These are phyloP conservation scores for Arrhamphus sclerolepis DNA, from an alignment of 2,797 vertebrate species.

Conservation along the genomic window DNA sequence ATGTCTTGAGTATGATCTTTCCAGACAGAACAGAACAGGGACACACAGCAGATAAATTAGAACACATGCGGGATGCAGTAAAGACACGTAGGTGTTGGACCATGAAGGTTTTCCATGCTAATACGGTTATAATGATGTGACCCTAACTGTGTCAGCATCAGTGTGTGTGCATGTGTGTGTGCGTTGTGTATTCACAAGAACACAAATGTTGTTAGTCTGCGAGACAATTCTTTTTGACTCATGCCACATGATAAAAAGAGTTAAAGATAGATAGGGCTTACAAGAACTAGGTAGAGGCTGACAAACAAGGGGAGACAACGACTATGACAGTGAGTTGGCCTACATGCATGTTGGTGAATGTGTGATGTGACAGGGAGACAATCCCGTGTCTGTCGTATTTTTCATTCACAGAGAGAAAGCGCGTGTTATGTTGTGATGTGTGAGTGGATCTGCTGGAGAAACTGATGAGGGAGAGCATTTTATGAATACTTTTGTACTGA, in stretches of 20 bases:
- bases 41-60: slow-evolving; percentile 31
- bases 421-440: slow-evolving; percentile 9
- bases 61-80: slow-evolving; percentile 27
- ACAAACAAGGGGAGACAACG: slow-evolving; percentile 51
- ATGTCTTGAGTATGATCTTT: slow-evolving; percentile 40
- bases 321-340: slow-evolving; percentile 58
- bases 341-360: slow-evolving; percentile 49
- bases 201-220: slow-evolving; percentile 41
- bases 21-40: slow-evolving; percentile 20
- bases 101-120: slow-evolving; percentile 67
- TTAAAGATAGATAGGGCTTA: slow-evolving; percentile 53
- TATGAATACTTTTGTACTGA: no score
- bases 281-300: slow-evolving; percentile 44
- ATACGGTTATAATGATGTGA: slow-evolving; percentile 76
- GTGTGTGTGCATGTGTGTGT: slow-evolving; percentile 7
- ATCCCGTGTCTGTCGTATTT: slow-evolving; percentile 40
- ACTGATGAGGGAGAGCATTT: no score
- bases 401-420: slow-evolving; percentile 18
- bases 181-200: slow-evolving; percentile 19
- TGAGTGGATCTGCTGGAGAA: not conserved
- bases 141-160: slow-evolving; percentile 33
- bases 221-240: slow-evolving; percentile 55
- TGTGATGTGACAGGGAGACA: slow-evolving; percentile 23
- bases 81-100: slow-evolving; percentile 67
- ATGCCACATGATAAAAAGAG: slow-evolving; percentile 43